Evolutionary conservation across 2,113 vertebrate species (phyloP).

Genomic region (Catharus minimus): DNA sequence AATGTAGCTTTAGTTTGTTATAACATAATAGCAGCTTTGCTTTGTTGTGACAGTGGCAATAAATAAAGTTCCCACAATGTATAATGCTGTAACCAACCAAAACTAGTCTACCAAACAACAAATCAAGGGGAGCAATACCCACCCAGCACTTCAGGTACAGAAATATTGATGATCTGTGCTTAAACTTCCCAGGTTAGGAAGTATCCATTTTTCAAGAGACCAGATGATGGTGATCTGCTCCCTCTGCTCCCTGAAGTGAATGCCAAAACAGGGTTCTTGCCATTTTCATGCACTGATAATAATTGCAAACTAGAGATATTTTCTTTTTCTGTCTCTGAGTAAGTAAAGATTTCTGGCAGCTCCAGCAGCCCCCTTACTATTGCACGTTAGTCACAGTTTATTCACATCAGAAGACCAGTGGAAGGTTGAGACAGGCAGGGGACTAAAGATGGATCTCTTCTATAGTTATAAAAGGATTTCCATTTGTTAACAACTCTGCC

Average conservation of each 20-base stretch:
- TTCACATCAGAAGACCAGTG: conserved; percentile 53
- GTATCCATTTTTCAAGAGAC: conserved; percentile 10
- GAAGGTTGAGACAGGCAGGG: conserved; percentile 50
- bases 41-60: conserved; percentile 79
- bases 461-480: conserved; percentile 60
- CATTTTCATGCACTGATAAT: neutral
- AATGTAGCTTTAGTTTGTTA: conserved; percentile 77
- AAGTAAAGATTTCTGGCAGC: conserved; percentile 37
- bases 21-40: conserved; percentile 79
- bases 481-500: conserved; percentile 57
- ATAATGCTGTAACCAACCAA: conserved; percentile 74
- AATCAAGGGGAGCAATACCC: conserved; percentile 57
- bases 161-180: conserved; percentile 12
- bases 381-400: conserved; percentile 54
- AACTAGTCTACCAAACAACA: conserved; percentile 70
- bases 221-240: neutral
- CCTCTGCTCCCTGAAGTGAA: neutral
- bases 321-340: neutral
- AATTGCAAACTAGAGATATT: neutral
- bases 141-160: conserved; percentile 30
- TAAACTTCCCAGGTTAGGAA: conserved; percentile 30
- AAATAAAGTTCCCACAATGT: conserved; percentile 75
- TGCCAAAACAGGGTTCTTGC: neutral
- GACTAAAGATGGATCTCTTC: conserved; percentile 53
- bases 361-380: conserved; percentile 28